Conservation (phyloP, 2,113 vertebrate species). For the Excalfactoria chinensis region DNA sequence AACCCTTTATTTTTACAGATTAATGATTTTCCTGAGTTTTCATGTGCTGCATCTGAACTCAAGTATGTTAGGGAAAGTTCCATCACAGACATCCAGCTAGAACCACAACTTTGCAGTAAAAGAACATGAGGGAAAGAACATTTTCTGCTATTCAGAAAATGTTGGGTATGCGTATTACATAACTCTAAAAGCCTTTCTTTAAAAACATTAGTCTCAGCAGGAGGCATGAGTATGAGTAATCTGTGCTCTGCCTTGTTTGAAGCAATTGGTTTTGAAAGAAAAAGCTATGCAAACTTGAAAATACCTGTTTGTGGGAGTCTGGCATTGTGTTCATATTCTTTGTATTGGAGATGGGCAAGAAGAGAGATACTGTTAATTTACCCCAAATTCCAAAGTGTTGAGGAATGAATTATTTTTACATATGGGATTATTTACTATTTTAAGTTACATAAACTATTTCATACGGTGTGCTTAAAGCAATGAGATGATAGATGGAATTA, state of each 20-base stretch:
- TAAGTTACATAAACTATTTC: not conserved
- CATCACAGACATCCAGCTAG: not conserved
- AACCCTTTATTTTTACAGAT: not conserved
- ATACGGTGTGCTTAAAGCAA: not conserved
- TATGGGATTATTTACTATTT: not conserved
- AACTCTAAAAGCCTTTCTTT: slow-evolving; percentile 19
- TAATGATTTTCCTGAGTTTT: not conserved
- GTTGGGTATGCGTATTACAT: not conserved
- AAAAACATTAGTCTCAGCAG: slow-evolving; percentile 13
- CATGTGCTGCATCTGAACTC: not conserved
- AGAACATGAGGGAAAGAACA: not conserved
- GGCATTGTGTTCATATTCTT: not conserved
- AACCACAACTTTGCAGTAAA: not conserved
- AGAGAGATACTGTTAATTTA: not conserved
- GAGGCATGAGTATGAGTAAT: slow-evolving; percentile 37
- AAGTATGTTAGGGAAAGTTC: not conserved
- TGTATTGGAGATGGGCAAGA: not conserved
- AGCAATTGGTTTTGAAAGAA: slow-evolving; percentile 24
- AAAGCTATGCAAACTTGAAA: slow-evolving; percentile 34
- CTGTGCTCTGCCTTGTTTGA: slow-evolving; percentile 23
- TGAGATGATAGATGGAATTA: not conserved
- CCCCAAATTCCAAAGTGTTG: not conserved
- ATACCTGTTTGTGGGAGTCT: not conserved
- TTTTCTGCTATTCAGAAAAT: slow-evolving; percentile 7
- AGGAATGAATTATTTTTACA: not conserved